phyloP scores from a whole-genome alignment of 2,113 vertebrate genomes.

The Dicrurus megarhynchus region DNA sequence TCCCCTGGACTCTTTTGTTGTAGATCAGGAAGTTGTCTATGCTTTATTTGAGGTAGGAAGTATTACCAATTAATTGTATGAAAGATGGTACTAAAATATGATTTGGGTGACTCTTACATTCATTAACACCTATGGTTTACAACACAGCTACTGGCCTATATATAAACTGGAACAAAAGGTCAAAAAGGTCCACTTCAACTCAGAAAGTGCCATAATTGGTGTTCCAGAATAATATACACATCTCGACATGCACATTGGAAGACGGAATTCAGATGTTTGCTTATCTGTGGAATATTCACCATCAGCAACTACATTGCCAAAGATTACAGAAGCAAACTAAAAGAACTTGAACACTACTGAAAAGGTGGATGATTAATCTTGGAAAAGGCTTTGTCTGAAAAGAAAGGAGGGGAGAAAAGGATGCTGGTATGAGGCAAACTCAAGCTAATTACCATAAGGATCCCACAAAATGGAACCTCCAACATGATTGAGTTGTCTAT shows the following conservation, averaged over 20 bases:
- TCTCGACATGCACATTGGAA: neutral
- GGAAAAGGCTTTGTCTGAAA: neutral
- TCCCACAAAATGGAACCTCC: neutral
- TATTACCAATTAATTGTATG: neutral
- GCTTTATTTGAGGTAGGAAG: neutral
- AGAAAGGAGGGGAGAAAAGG: rapidly evolving
- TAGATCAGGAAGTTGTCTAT: neutral
- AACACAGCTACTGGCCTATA: neutral
- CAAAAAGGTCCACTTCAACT: neutral
- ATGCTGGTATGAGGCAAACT: neutral
- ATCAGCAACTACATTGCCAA: neutral
- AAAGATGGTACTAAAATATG: neutral
- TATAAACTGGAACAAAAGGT: neutral
- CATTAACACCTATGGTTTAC: neutral
- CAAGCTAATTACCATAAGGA: neutral
- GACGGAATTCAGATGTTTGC: neutral
- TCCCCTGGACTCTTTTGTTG: neutral
- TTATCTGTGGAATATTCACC: neutral
- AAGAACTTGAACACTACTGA: neutral
- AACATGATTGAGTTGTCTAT: neutral
- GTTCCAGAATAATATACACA: neutral
- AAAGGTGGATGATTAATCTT: neutral
- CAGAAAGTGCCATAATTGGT: neutral
- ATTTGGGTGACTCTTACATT: neutral
- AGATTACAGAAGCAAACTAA: neutral